A percentile compares a stretch with the other conserved stretches of the same genome.
phyloP scores from a whole-genome alignment of 2,888 invertebrate species.

The Pyrrhosoma nymphula region DNA sequence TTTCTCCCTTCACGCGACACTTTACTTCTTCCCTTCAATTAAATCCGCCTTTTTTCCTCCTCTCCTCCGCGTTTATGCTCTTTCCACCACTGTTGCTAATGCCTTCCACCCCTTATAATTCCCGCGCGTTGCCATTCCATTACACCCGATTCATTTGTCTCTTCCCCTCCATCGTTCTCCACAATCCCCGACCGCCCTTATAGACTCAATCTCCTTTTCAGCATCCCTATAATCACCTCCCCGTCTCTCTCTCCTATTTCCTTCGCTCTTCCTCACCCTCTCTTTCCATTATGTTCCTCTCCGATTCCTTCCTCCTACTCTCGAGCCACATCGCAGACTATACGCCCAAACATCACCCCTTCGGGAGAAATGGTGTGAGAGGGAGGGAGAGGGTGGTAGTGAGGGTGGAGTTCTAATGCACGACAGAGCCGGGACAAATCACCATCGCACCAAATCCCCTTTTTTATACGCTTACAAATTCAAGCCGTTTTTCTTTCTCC shows the following conservation, averaged over 20 bases:
- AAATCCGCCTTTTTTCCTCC: background rate
- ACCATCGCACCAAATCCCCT: slow-evolving; percentile 26
- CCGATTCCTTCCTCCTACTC: background rate
- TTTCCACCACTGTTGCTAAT: background rate
- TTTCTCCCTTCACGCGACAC: background rate
- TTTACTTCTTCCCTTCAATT: slow-evolving; percentile 5
- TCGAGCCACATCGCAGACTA: too few species aligned
- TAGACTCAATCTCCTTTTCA: slow-evolving; percentile 8
- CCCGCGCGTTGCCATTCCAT: background rate
- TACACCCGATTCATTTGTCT: slow-evolving; percentile 36
- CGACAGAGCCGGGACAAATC: slow-evolving; percentile 18
- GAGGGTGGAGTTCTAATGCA: background rate
- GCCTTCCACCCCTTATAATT: background rate
- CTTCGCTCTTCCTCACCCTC: background rate
- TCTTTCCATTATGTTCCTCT: background rate
- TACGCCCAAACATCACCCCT: background rate
- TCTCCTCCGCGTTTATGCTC: background rate
- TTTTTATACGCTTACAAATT: slow-evolving; percentile 17
- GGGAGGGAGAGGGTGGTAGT: background rate
- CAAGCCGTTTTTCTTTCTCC: slow-evolving; percentile 2
- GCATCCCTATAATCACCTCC: background rate
- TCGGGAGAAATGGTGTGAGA: background rate
- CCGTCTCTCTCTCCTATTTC: background rate
- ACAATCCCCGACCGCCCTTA: background rate
- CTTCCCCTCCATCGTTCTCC: background rate